phyloP scores from a whole-genome alignment of 2,797 vertebrate species.

The Zenarchopterus dispar region DNA sequence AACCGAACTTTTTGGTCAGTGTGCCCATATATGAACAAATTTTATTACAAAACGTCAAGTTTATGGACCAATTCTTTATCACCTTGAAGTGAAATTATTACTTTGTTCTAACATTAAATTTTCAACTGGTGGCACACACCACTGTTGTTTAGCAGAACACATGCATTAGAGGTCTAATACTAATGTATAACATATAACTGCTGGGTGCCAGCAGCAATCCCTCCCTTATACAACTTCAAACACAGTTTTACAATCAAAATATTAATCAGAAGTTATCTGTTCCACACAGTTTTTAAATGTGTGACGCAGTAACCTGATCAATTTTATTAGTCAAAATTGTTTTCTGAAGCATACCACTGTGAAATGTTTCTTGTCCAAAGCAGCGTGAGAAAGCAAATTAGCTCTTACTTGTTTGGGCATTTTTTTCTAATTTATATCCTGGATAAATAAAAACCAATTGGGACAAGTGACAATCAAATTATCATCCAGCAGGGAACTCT shows the following conservation, averaged over 20 bases:
- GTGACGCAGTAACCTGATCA: neutral
- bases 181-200: no score
- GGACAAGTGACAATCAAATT: constrained; percentile 28
- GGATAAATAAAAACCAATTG: constrained; percentile 11
- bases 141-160: no score
- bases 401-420: neutral
- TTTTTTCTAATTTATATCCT: constrained; percentile 24
- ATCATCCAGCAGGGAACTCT: constrained; percentile 25
- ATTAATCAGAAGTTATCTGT: neutral
- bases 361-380: neutral
- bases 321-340: neutral
- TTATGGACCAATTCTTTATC: no score
- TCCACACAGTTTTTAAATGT: neutral
- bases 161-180: no score
- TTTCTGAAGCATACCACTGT: neutral
- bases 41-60: no score
- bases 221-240: neutral
- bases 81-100: no score
- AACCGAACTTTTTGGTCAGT: no score
- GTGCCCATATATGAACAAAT: no score
- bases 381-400: constrained; percentile 22
- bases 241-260: neutral
- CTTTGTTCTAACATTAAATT: no score
- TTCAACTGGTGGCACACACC: no score
- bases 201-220: no score